Conservation (phyloP, 2,113 vertebrate species). For the Edolisoma coerulescens region DNA sequence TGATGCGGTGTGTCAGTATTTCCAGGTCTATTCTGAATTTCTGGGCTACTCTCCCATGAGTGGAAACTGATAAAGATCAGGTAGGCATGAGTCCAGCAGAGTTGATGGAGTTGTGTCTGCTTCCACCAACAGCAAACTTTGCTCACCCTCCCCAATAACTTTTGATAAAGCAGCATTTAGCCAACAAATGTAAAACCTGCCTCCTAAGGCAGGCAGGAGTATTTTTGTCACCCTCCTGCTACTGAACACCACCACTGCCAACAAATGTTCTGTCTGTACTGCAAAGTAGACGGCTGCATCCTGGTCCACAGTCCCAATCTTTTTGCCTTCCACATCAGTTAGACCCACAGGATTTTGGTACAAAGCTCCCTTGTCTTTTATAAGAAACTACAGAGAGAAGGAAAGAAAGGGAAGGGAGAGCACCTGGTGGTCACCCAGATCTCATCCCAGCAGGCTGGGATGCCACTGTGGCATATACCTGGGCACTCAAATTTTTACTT, state of each 20-base stretch:
- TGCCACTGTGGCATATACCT: not conserved
- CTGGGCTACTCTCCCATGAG: not conserved
- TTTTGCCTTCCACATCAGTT: not conserved
- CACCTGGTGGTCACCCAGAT: not conserved
- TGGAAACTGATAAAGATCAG: not conserved
- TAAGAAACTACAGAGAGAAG: not conserved
- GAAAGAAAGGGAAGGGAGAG: not conserved
- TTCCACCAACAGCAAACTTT: not conserved
- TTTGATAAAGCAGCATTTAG: not conserved
- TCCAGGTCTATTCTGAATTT: not conserved
- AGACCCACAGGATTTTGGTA: not conserved
- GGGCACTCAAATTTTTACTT: not conserved
- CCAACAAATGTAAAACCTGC: not conserved
- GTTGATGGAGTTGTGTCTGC: not conserved
- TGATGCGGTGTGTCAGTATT: not conserved
- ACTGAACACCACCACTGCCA: not conserved
- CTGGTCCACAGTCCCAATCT: not conserved
- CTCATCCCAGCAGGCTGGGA: not conserved
- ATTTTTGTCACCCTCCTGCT: not conserved
- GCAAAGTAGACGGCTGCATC: accelerated
- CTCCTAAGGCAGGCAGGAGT: not conserved
- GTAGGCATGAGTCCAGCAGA: not conserved
- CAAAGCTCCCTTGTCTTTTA: not conserved
- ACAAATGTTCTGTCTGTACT: not conserved
- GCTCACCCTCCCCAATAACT: not conserved